Evolutionary conservation across 2,113 vertebrate genomes (phyloP).

Genomic region (Ariopsis seemanni): DNA sequence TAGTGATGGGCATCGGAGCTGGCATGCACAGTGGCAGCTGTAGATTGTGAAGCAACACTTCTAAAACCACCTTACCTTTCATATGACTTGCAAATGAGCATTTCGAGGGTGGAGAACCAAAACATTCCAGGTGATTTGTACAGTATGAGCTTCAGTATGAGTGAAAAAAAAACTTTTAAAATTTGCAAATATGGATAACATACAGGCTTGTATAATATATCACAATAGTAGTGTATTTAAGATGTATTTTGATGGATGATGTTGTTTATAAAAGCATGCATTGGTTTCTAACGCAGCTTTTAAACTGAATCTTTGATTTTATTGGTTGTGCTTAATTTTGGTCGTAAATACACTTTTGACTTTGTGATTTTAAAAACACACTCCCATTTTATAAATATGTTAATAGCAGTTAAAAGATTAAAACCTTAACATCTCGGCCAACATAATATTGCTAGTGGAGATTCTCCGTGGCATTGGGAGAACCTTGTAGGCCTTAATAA

Average conservation of each 20-base stretch:
- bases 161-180: background rate
- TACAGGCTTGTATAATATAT: background rate
- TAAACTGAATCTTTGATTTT: background rate
- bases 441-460: background rate
- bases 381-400: background rate
- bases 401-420: background rate
- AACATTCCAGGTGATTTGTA: constrained; percentile 2
- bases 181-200: background rate
- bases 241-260: background rate
- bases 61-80: constrained; percentile 41
- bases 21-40: constrained; percentile 5
- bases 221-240: background rate
- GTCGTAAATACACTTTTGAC: background rate
- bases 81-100: constrained; percentile 80
- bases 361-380: background rate
- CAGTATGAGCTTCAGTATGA: background rate
- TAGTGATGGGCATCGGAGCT: constrained; percentile 25
- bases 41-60: background rate
- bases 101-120: constrained; percentile 10
- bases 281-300: background rate
- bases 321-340: background rate
- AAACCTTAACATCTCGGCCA: background rate
- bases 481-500: background rate
- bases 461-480: background rate
- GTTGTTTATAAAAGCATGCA: background rate